These are phyloP conservation scores for Anoplophora glabripennis DNA, from an alignment of 1,140 invertebrate species.

Conservation along the genomic window DNA sequence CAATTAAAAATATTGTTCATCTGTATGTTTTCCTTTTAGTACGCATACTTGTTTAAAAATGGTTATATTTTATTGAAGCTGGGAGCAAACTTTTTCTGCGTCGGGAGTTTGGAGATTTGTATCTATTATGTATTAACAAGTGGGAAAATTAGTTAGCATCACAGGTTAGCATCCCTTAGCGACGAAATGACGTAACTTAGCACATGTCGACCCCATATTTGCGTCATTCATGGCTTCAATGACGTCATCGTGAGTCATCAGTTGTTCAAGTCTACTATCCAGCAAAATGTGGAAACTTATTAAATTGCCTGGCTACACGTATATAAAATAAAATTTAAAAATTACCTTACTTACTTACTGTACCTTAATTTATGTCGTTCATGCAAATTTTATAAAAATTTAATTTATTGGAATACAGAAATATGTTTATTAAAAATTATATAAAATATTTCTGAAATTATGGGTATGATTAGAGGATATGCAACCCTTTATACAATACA, in stretches of 20 bases:
- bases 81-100: background rate
- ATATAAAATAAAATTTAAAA: too few species aligned
- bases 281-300: too few species aligned
- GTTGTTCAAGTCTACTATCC: background rate
- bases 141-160: background rate
- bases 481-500: too few species aligned
- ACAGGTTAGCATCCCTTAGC: constrained; percentile 10
- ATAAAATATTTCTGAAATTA: too few species aligned
- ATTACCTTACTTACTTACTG: too few species aligned
- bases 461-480: too few species aligned
- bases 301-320: too few species aligned
- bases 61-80: background rate
- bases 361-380: too few species aligned
- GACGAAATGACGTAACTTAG: constrained; percentile 25
- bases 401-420: too few species aligned
- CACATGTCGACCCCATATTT: constrained; percentile 22
- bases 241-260: constrained; percentile 36
- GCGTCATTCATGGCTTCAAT: constrained; percentile 35
- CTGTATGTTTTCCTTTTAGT: background rate
- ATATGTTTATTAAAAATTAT: too few species aligned
- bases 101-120: background rate
- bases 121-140: background rate
- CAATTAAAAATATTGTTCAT: constrained; percentile 7
- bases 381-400: too few species aligned
- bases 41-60: background rate